Base-by-base conservation (phyloP, 2,888 invertebrate species). In the Aelia acuminata region DNA sequence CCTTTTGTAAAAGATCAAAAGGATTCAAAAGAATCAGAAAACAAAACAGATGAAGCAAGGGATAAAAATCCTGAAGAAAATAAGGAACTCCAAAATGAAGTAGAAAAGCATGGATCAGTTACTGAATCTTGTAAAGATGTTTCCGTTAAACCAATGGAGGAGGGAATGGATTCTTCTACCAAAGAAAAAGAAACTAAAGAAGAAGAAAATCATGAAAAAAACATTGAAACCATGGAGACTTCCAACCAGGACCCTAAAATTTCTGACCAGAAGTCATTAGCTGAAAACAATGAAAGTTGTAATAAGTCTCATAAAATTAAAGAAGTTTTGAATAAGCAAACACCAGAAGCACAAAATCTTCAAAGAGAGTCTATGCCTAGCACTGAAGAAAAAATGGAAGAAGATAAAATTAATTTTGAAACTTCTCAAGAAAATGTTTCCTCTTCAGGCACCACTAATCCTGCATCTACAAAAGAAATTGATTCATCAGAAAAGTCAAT, bases 321-420 rank as follows among this genome's bases (percentile, higher is more conserved):
- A 48, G 43, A 84, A 48, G 48, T 18, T 2, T 11, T 4, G 31
- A 35, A 49, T 31, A 57, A 88, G 39, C n/a, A 39, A 35, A 48
- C 80, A 47, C 50, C 50, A 20, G 84, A 49, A 63, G 84, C 22
- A 84, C 15, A 75, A 31, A 80, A 47, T 3, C 75, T 31, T 49
- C 49, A 22, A 31, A 84, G 22, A 26, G 75, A 70, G 26, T 53
- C 39, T 35, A 35, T 15, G 31, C 39, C 84, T 53, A 31, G 15
- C 53, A 13, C 84, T 85, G 88, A 85, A 47, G 88, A 31, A 85
- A 80, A 80, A 63, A 57, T 39, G 85, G 39, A 70, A 48, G 35
- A 35, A 50, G 84, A 48, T 31, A 26, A 39, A 75, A 31, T 22
- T 15, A 63, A 49, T 43, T 4, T 7, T 43, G 43, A 43, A 10